These are phyloP conservation scores for Scaptomyza pallida DNA, from an alignment of 1,140 invertebrate species.

Conservation along the genomic window DNA sequence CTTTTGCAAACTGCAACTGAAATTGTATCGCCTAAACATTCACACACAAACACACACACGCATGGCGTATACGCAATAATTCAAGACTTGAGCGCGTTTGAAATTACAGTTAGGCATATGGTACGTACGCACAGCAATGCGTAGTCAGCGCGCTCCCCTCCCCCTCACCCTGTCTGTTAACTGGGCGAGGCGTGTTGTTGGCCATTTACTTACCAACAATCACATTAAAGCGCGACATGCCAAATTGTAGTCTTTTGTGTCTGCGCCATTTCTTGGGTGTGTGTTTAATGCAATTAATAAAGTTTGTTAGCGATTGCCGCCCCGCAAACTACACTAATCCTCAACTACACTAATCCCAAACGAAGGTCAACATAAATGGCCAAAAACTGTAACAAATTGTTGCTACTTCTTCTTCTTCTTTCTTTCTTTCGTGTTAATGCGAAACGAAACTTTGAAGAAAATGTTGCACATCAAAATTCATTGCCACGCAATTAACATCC, in stretches of 20 bases:
- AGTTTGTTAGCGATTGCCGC: conserved; percentile 30
- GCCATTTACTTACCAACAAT: neutral
- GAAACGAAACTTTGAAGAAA: conserved; percentile 53
- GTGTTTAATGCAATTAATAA: conserved; percentile 61
- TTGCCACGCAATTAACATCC: conserved; percentile 66
- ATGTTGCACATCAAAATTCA: conserved; percentile 68
- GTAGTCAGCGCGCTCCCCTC: conserved; percentile 40
- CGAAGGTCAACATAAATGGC: conserved; percentile 27
- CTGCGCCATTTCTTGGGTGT: conserved; percentile 40
- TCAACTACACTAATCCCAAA: conserved; percentile 10
- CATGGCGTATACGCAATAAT: conserved; percentile 75
- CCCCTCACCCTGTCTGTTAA: conserved; percentile 5
- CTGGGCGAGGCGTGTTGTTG: conserved; percentile 10
- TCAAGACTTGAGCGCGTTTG: conserved; percentile 61
- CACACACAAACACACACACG: conserved; percentile 40
- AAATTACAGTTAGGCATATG: conserved; percentile 65
- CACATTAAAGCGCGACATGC: conserved; percentile 11
- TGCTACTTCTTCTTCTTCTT: conserved; percentile 1
- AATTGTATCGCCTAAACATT: conserved; percentile 66
- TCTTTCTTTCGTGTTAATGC: conserved; percentile 6
- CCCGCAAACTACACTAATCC: conserved; percentile 3
- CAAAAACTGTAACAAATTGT: conserved; percentile 45
- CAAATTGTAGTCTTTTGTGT: conserved; percentile 34
- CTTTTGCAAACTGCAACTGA: conserved; percentile 36
- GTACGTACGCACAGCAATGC: conserved; percentile 70